These are phyloP conservation scores for Cephalopachus bancanus DNA, from an alignment of 2,797 vertebrate species.

Conservation along the genomic window DNA sequence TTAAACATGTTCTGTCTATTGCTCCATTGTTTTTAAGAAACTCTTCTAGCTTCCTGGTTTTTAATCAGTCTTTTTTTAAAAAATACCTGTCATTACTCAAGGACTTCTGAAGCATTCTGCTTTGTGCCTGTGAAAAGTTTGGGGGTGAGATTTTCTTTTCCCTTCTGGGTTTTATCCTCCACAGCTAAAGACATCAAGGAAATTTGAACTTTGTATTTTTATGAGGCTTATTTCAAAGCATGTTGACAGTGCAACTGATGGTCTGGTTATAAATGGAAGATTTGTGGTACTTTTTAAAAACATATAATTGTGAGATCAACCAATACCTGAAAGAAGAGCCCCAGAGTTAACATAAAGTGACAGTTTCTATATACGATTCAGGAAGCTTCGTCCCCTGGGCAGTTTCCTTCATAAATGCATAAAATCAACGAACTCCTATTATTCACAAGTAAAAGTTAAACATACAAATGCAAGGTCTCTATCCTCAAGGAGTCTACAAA, in stretches of 20 bases:
- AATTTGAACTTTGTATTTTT: constrained; percentile 59
- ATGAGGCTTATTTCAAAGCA: constrained; percentile 41
- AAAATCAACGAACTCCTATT: constrained; percentile 40
- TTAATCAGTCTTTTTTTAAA: background rate
- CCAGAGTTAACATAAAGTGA: constrained; percentile 35
- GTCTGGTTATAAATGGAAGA: constrained; percentile 54
- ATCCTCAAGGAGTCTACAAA: background rate
- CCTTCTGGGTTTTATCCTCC: constrained; percentile 64
- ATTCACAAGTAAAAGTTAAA: constrained; percentile 46
- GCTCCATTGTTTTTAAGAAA: constrained; percentile 55
- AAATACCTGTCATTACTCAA: constrained; percentile 54
- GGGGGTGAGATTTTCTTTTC: constrained; percentile 8
- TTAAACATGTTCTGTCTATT: background rate
- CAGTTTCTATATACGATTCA: background rate
- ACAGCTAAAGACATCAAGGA: constrained; percentile 48
- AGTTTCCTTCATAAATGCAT: constrained; percentile 34
- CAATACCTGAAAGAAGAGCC: constrained; percentile 2
- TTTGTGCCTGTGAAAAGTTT: constrained; percentile 21
- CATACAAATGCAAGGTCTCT: constrained; percentile 25
- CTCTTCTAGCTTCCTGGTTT: background rate
- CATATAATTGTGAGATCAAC: constrained; percentile 14
- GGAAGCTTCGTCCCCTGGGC: constrained; percentile 35
- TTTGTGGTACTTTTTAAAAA: constrained; percentile 51
- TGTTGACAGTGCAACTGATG: background rate
- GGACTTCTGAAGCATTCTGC: constrained; percentile 55